Evolutionary conservation across 2,797 vertebrate genomes (phyloP).

Genomic region (Eutrigla gurnardus): DNA sequence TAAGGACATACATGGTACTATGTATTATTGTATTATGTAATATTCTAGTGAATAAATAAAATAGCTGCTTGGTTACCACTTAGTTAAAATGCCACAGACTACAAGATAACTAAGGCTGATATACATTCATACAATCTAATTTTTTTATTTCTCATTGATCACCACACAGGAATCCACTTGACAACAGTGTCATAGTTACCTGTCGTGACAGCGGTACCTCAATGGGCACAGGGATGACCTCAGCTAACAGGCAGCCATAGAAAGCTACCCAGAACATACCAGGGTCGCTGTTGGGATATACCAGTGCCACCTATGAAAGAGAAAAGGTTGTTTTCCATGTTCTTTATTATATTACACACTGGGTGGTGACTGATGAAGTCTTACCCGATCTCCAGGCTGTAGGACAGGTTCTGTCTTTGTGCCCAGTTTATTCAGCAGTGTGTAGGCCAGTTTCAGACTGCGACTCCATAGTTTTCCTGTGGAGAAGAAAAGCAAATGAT

Average conservation of each 20-base stretch:
- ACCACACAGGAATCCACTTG: slow-evolving; percentile 7
- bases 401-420: slow-evolving; percentile 96
- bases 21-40: no score
- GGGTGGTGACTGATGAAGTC: slow-evolving; percentile 19
- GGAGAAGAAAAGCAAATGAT: not conserved
- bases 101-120: not conserved
- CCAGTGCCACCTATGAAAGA: slow-evolving; percentile 91
- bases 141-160: not conserved
- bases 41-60: not conserved
- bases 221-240: slow-evolving; percentile 98
- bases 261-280: slow-evolving; percentile 99
- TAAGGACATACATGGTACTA: not conserved
- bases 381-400: slow-evolving; percentile 95
- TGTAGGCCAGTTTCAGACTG: slow-evolving; percentile 97
- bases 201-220: slow-evolving; percentile 98
- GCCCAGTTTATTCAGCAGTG: slow-evolving; percentile 96
- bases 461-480: slow-evolving; percentile 97
- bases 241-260: slow-evolving; percentile 96
- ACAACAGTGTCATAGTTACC: slow-evolving; percentile 79
- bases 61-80: not conserved
- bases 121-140: not conserved
- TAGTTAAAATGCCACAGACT: not conserved
- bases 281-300: slow-evolving; percentile 98
- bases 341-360: not conserved
- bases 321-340: not conserved